Evolutionary conservation across 2,888 invertebrate species (phyloP).

Genomic region (Lepidochrysops patricia): DNA sequence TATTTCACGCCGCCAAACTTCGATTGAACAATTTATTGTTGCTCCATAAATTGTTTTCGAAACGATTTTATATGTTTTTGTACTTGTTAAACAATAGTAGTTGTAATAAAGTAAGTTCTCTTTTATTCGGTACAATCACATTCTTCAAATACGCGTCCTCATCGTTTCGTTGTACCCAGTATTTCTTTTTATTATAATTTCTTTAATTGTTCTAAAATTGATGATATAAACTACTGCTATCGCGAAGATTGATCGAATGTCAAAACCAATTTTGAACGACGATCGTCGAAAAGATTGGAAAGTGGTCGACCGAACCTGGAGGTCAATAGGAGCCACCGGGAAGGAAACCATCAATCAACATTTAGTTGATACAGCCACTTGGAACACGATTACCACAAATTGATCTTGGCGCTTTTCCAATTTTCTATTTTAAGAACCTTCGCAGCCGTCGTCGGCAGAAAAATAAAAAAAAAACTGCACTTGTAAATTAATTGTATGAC

Average conservation of each 20-base stretch:
- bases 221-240: not conserved
- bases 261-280: not conserved
- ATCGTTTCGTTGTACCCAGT: not conserved
- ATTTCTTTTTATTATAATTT: not conserved
- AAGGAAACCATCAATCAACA: constrained; percentile 62
- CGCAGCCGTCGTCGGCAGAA: constrained; percentile 26
- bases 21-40: constrained; percentile 44
- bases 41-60: constrained; percentile 17
- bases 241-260: constrained; percentile 3
- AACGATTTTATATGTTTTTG: constrained; percentile 14
- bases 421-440: constrained; percentile 35
- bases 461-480: constrained; percentile 26
- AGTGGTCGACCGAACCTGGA: constrained; percentile 37
- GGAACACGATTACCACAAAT: constrained; percentile 57
- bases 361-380: constrained; percentile 59
- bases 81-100: not conserved
- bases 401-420: constrained; percentile 58
- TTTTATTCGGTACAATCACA: not conserved
- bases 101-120: not conserved
- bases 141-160: not conserved
- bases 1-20: constrained; percentile 54
- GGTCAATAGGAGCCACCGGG: constrained; percentile 42
- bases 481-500: constrained; percentile 19
- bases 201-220: not conserved
- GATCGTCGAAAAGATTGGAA: constrained; percentile 11